phyloP scores from a whole-genome alignment of 2,797 vertebrate genomes.

The Enteromius viviparus region DNA sequence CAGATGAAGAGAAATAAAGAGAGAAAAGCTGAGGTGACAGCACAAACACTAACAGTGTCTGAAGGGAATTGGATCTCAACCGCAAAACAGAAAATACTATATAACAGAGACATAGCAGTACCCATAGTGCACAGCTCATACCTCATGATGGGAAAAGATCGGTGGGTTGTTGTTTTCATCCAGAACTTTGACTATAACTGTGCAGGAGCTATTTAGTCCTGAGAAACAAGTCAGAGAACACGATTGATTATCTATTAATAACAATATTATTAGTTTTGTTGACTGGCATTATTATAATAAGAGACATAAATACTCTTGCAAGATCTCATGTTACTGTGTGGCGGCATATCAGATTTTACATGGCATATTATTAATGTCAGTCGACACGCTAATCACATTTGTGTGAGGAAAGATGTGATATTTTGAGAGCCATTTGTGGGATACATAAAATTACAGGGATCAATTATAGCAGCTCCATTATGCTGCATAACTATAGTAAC shows the following conservation, averaged over 20 bases:
- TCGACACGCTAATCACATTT: not conserved
- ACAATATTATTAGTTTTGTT: not conserved
- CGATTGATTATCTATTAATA: not conserved
- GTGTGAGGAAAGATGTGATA: not conserved
- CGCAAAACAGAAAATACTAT: constrained; percentile 5
- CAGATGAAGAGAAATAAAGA: not conserved
- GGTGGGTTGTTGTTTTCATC: constrained; percentile 84
- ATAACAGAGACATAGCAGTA: not conserved
- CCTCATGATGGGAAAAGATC: constrained; percentile 81
- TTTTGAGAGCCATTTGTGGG: not conserved
- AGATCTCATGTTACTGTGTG: not conserved
- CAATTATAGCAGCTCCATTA: not conserved
- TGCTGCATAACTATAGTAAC: constrained; percentile 9
- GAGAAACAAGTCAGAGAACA: constrained; percentile 37
- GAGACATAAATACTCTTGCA: not conserved
- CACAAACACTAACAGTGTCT: not conserved
- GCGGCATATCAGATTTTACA: not conserved
- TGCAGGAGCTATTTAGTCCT: constrained; percentile 83
- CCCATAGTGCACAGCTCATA: constrained; percentile 52
- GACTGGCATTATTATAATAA: constrained; percentile 5
- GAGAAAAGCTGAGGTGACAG: not conserved
- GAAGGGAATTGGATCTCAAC: not conserved
- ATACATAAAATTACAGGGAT: not conserved
- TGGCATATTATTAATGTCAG: not conserved
- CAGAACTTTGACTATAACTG: constrained; percentile 72